These are phyloP conservation scores for Neolamprologus caudopunctatus DNA, from an alignment of 2,113 vertebrate genomes.

Conservation along the genomic window DNA sequence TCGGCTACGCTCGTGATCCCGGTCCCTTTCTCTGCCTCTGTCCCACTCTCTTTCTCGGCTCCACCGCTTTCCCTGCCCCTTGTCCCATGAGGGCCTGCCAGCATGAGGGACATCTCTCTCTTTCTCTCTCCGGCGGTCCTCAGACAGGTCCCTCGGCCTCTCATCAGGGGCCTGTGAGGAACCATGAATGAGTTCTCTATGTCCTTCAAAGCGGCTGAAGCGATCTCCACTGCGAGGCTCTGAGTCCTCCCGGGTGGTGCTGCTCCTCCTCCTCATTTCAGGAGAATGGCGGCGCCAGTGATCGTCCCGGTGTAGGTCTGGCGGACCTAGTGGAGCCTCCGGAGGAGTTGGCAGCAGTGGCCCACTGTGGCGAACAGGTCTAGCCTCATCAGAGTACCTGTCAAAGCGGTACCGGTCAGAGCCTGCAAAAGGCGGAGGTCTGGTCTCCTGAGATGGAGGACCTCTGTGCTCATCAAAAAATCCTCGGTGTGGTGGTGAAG, in stretches of 20 bases:
- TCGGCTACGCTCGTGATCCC: conserved; percentile 34
- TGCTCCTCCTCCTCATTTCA: conserved; percentile 78
- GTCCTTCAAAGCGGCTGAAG: conserved; percentile 79
- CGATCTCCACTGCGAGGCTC: conserved; percentile 68
- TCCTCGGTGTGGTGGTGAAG: conserved; percentile 73
- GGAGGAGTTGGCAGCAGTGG: conserved; percentile 81
- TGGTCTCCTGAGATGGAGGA: conserved; percentile 70
- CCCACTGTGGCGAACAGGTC: conserved; percentile 73
- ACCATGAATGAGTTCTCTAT: conserved; percentile 56
- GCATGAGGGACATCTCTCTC: conserved; percentile 58
- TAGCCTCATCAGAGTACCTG: conserved; percentile 70
- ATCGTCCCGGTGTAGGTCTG: conserved; percentile 72
- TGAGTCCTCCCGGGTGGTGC: conserved; percentile 62
- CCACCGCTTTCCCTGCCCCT: conserved; percentile 68
- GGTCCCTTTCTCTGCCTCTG: conserved; percentile 57
- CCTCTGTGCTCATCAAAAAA: conserved; percentile 83
- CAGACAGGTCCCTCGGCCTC: conserved; percentile 72
- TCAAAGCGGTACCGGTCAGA: conserved; percentile 81
- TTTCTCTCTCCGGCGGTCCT: conserved; percentile 77
- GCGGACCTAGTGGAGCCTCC: conserved; percentile 63
- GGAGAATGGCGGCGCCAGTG: conserved; percentile 73
- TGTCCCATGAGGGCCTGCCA: conserved; percentile 69
- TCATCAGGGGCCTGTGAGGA: conserved; percentile 69
- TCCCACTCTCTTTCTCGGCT: conserved; percentile 75
- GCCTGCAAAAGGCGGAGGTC: conserved; percentile 77